phyloP scores from a whole-genome alignment of 2,888 invertebrate genomes.

The Trachelus iudaicus region DNA sequence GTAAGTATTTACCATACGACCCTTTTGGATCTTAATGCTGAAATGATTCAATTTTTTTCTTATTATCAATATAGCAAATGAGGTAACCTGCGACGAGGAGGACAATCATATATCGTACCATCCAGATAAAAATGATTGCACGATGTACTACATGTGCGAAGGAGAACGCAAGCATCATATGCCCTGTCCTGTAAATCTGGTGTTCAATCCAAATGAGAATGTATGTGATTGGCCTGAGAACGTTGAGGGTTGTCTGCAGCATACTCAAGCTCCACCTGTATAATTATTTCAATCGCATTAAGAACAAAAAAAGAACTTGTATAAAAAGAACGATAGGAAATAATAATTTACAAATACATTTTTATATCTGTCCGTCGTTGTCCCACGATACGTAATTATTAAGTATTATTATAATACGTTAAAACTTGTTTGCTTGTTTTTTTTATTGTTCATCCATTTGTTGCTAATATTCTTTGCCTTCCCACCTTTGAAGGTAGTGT shows the following conservation, averaged over 20 bases:
- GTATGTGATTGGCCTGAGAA: slow-evolving; percentile 98
- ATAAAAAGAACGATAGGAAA: slow-evolving; percentile 14
- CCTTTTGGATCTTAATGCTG: neutral
- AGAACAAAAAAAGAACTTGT: slow-evolving; percentile 2
- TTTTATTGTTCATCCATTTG: neutral
- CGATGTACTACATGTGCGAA: slow-evolving; percentile 96
- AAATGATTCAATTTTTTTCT: neutral
- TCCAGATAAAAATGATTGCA: slow-evolving; percentile 89
- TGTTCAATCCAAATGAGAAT: slow-evolving; percentile 92
- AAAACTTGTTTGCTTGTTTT: neutral
- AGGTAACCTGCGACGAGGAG: slow-evolving; percentile 90
- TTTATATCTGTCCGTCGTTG: slow-evolving; percentile 6
- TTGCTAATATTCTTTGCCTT: slow-evolving; percentile 1
- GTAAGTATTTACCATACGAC: slow-evolving; percentile 70
- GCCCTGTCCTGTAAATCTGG: slow-evolving; percentile 93
- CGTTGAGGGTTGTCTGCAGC: slow-evolving; percentile 85
- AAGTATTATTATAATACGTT: neutral
- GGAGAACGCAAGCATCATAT: slow-evolving; percentile 95
- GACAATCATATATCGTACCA: slow-evolving; percentile 97
- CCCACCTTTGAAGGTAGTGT: slow-evolving; percentile 14
- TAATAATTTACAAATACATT: slow-evolving; percentile 16
- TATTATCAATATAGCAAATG: slow-evolving; percentile 75
- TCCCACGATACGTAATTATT: neutral
- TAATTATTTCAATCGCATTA: slow-evolving; percentile 27
- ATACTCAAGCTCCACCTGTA: slow-evolving; percentile 74